A percentile compares a stretch with the other conserved stretches of the same genome.
phyloP scores from a whole-genome alignment of 2,797 vertebrate species.

The Staurois parvus region DNA sequence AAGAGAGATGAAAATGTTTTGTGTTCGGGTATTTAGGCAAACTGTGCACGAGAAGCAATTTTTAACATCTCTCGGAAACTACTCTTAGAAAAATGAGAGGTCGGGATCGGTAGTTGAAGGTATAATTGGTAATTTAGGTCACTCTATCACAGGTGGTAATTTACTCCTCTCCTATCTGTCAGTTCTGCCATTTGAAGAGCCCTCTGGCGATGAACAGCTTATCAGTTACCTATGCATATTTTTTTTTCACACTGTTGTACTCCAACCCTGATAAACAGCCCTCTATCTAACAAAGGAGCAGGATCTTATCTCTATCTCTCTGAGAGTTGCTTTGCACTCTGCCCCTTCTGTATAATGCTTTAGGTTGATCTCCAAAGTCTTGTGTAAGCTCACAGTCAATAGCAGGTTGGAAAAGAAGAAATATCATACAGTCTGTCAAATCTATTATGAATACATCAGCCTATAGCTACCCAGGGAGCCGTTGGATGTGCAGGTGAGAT shows the following conservation, averaged over 20 bases:
- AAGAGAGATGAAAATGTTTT: neutral
- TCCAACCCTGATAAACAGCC: constrained; percentile 44
- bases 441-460: neutral
- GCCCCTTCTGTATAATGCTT: constrained; percentile 25
- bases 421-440: neutral
- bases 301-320: constrained; percentile 37
- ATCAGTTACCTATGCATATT: constrained; percentile 31
- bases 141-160: constrained; percentile 5
- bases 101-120: neutral
- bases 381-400: constrained; percentile 13
- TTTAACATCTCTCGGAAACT: neutral
- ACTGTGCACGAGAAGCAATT: neutral
- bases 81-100: neutral
- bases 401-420: neutral
- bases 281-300: constrained; percentile 33
- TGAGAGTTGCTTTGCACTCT: constrained; percentile 19
- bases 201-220: constrained; percentile 30
- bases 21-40: neutral
- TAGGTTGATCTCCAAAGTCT: constrained; percentile 20
- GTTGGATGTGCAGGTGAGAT: no score
- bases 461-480: no score
- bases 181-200: neutral
- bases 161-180: neutral
- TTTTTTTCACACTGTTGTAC: constrained; percentile 47
- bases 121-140: constrained; percentile 5